phyloP scores from a whole-genome alignment of 2,113 vertebrate species.

The Noturus placidus region DNA sequence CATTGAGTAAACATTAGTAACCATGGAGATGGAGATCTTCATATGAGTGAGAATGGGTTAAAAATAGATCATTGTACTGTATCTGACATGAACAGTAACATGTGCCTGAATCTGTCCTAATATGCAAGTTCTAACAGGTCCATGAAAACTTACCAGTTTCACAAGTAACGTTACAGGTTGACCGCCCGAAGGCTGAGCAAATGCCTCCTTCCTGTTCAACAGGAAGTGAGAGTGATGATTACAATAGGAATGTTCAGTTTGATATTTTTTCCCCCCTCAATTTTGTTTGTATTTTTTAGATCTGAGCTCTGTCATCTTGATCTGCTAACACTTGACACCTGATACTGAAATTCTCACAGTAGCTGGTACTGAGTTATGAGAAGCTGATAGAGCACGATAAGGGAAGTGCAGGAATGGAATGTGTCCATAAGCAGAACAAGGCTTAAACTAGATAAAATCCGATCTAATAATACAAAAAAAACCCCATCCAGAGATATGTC shows the following conservation, averaged over 20 bases:
- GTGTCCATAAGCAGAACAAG: no score
- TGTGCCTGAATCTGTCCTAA: background rate
- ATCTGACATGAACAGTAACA: background rate
- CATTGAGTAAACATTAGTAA: background rate
- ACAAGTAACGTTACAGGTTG: background rate
- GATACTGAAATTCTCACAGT: background rate
- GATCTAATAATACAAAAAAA: background rate
- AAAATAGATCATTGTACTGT: background rate
- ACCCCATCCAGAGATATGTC: background rate
- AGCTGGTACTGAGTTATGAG: background rate
- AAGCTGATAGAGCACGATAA: background rate
- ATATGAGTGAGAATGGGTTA: background rate
- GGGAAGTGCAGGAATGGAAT: background rate
- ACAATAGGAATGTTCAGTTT: background rate
- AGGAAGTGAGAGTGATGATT: background rate
- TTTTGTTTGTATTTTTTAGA: background rate
- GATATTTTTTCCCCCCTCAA: background rate
- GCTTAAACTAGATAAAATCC: background rate
- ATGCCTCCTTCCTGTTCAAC: background rate
- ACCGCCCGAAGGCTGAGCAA: no score
- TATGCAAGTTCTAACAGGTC: background rate
- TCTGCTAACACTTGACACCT: background rate
- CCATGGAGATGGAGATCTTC: background rate
- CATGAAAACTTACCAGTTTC: background rate
- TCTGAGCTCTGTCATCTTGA: background rate